Base-by-base conservation (phyloP, 2,888 invertebrate genomes). In the Eulithis testata region DNA sequence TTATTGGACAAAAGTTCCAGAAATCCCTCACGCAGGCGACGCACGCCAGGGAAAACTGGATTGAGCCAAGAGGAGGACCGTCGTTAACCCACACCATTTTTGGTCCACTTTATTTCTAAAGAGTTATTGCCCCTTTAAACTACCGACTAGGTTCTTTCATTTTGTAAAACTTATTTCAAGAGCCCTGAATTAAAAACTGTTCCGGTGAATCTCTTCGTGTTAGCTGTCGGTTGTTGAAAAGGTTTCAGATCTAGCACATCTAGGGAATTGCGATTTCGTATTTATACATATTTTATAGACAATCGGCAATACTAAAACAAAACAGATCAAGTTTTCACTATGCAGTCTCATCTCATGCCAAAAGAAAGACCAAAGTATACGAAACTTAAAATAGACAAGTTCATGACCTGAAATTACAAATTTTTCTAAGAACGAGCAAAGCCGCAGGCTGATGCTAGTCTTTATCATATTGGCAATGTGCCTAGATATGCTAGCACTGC, bases 111-210 rank as follows among this genome's bases (percentile, higher is more conserved):
- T 50, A 62, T 51, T 36, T 51, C 54, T 60, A 64, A 12, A 44
- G 37, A 21, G 60, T 65, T 65, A 60, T n/a, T 27, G 3, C 6
- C 47, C 7, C 52, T 57, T 65, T 60, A 60, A 60, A 43, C 45
- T 27, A 60, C 51, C 21, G 51, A 51, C 31, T 31, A 12, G 47
- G 7, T 45, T 9, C 11, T 31, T 11, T 27, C 31, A 45, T 45
- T 52, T 52, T 50, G 1, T 12, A 45, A 9, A 40, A 11, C 40
- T 21, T 31, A 12, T 2, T 12, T 45, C 12, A 8, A 45, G 12
- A 45, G 12, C 9, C 6, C 9, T 12, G 12, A 9, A 31, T 31
- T 21, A 21, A 21, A 21, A 31, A 6, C 31, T 12, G 12, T 12
- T 45, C 45, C 12, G 12, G 21, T 21, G 21, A 21, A 21, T 5